phyloP scores from a whole-genome alignment of 2,113 vertebrate genomes.

The Gallinago jamesoni region DNA sequence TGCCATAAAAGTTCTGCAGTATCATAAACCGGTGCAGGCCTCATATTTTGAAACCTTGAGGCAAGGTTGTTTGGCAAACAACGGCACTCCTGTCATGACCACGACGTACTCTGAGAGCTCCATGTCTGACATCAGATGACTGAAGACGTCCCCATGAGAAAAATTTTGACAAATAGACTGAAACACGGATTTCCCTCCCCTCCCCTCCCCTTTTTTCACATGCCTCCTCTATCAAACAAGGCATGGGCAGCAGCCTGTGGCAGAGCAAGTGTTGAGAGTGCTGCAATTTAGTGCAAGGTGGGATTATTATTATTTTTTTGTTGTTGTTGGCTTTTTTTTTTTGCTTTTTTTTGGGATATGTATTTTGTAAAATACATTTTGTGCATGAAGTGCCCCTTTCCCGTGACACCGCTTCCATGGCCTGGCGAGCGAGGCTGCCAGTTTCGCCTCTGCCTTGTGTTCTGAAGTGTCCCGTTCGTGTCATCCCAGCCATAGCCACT shows the following conservation, averaged over 20 bases:
- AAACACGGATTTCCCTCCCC: conserved; percentile 42
- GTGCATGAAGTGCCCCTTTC: conserved; percentile 77
- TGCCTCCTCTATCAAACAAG: conserved; percentile 66
- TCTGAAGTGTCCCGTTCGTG: conserved; percentile 61
- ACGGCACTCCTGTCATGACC: conserved; percentile 90
- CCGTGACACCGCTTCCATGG: neutral
- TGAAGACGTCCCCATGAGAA: conserved; percentile 62
- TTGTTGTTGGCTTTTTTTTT: conserved; percentile 5
- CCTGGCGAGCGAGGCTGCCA: conserved; percentile 45
- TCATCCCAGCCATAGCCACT: conserved; percentile 68
- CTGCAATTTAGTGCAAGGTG: conserved; percentile 71
- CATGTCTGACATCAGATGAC: conserved; percentile 96
- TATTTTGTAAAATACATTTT: conserved; percentile 73
- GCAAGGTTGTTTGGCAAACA: conserved; percentile 92
- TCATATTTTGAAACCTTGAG: conserved; percentile 92
- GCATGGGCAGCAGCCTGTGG: conserved; percentile 69
- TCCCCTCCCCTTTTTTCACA: conserved; percentile 63
- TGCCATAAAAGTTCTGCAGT: conserved; percentile 90
- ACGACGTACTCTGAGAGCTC: conserved; percentile 91
- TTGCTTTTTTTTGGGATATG: conserved; percentile 29
- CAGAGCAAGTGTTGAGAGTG: conserved; percentile 68
- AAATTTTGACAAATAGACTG: conserved; percentile 70
- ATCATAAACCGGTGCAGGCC: conserved; percentile 97
- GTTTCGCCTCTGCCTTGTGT: conserved; percentile 55
- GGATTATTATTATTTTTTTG: conserved; percentile 46